Percentiles rank a stretch among this genome's conserved stretches.
Evolutionary conservation across 1,140 invertebrate species (phyloP).

Genomic region (Trichomalopsis sarcophagae): DNA sequence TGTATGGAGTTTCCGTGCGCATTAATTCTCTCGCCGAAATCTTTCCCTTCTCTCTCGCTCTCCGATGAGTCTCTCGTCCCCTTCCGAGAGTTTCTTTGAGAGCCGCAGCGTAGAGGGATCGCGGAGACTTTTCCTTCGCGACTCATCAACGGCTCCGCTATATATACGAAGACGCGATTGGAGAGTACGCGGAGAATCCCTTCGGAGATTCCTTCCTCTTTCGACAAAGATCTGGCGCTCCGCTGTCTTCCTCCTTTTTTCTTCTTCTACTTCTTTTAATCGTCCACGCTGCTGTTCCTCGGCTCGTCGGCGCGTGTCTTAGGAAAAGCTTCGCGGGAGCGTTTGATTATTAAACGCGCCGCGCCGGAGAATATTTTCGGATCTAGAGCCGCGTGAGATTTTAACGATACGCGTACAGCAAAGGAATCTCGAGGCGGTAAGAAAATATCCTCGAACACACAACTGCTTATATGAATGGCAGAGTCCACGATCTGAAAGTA

Average conservation of each 20-base stretch:
- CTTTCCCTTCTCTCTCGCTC: conserved; percentile 41
- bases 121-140: neutral
- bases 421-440: neutral
- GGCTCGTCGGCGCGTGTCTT: neutral
- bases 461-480: neutral
- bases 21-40: conserved; percentile 70
- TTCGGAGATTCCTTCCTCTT: neutral
- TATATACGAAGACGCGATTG: neutral
- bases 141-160: conserved; percentile 20
- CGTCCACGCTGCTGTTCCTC: neutral
- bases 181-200: neutral
- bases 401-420: neutral
- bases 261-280: neutral
- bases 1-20: conserved; percentile 64
- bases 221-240: neutral
- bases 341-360: neutral
- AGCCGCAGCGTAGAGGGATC: neutral
- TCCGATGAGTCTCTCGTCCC: conserved; percentile 22
- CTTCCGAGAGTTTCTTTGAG: conserved; percentile 31
- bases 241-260: neutral
- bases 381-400: neutral
- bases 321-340: neutral
- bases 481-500: neutral
- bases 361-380: neutral
- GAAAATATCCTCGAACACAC: conserved; percentile 4